These are phyloP conservation scores for Talpa occidentalis DNA, from an alignment of 2,113 vertebrate species.

Conservation along the genomic window DNA sequence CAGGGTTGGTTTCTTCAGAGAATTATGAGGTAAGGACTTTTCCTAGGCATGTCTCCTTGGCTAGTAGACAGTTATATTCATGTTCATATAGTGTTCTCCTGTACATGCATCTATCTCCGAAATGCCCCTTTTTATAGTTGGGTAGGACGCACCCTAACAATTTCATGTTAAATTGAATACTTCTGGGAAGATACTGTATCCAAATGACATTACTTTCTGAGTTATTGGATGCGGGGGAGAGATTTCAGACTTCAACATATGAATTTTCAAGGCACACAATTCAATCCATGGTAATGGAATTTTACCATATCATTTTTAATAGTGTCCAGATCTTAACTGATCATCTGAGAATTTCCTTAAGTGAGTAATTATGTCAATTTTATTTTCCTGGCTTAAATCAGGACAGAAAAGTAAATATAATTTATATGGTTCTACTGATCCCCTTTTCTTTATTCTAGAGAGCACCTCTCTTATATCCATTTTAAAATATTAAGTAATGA, in stretches of 20 bases:
- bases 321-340: neutral
- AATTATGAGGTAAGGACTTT: neutral
- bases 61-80: neutral
- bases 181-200: neutral
- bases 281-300: neutral
- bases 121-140: no score
- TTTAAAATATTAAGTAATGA: neutral
- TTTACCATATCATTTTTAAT: neutral
- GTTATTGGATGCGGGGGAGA: no score
- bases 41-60: no score
- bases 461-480: neutral
- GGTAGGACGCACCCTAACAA: neutral
- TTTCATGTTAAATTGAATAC: neutral
- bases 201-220: neutral
- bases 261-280: no score
- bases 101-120: no score
- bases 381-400: neutral
- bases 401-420: neutral
- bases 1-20: neutral
- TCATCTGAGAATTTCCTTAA: neutral
- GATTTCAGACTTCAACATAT: neutral
- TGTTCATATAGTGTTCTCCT: neutral
- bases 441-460: neutral
- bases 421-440: neutral
- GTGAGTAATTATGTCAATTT: neutral